Base-by-base conservation (phyloP, 2,797 vertebrate genomes). In the Pangasius larnaudii region DNA sequence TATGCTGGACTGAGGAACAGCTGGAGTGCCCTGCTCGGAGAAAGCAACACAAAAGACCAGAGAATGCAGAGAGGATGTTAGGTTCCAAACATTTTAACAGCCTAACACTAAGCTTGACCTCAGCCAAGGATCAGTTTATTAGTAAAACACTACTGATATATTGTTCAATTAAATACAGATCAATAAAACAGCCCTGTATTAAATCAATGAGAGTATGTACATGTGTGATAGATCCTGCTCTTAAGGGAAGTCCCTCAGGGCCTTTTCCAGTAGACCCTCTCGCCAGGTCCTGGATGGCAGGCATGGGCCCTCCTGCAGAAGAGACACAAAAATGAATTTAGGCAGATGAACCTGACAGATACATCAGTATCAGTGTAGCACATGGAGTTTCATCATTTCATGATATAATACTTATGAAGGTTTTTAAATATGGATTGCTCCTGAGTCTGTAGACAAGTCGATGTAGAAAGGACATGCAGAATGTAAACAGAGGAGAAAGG, bases 11-110 rank as follows among this genome's bases (percentile, higher is more conserved):
- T 99, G 98, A 36, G 97, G 91, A 90, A 99, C 92, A 69, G 97
- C 97, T 0, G 98, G 98, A 0, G 97, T 99, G 90, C 99, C 98
- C 99, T 99, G 92, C 36, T 86, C n/a, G 90, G 88, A 94, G 1
- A 87, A 86, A 84, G 86, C 80, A 0, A 88, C 6, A 10, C 79
- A 88, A 16, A 18, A 56, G 13, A 22, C 5, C 75, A 22, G 53
- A 78, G 9, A 77, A 88, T 27, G 58, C 39, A 63, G 22, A 85
- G 65, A 85, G 27, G 84, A 84, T 59, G 63, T 51, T 14, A 51
- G 2, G 18, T 14, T 51, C 9, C 16, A 9, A 18, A n/a, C 5
- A 56, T 53, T 71, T 67, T 27, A 58, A 56, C 6, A 79, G 9
- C 46, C 33, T 27, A 13, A 5, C 56, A 36, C 78, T 56, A 42